These are phyloP conservation scores for Rhinichthys klamathensis DNA, from an alignment of 2,113 vertebrate genomes.

Conservation along the genomic window DNA sequence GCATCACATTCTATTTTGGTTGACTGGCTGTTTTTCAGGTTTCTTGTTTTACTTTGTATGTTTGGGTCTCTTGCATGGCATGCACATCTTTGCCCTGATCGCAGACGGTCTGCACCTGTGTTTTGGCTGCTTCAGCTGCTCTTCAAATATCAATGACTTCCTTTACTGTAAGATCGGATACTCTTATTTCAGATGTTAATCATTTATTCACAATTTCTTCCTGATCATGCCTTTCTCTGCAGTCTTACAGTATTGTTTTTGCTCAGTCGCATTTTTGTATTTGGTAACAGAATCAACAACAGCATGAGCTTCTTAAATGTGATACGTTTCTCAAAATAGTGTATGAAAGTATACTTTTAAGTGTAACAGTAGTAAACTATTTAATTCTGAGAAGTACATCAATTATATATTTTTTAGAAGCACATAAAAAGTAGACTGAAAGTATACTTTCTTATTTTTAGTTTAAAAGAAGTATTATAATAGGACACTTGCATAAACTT, in stretches of 20 bases:
- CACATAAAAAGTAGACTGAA: too few relatives aligned
- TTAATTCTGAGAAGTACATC: too few relatives aligned
- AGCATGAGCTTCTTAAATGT: not conserved
- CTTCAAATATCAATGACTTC: conserved; percentile 29
- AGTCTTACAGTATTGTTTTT: not conserved
- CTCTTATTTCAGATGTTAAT: conserved; percentile 24
- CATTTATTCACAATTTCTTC: conserved; percentile 2
- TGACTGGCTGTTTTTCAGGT: conserved; percentile 1
- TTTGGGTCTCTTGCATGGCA: conserved; percentile 7
- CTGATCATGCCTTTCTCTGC: not conserved
- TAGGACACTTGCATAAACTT: too few relatives aligned
- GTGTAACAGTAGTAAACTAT: too few relatives aligned
- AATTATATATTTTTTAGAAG: too few relatives aligned
- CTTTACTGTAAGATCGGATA: not conserved
- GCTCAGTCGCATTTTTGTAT: not conserved
- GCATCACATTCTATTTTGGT: conserved; percentile 3
- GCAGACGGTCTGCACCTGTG: conserved; percentile 12
- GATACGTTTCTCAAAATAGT: not conserved
- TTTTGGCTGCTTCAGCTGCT: conserved; percentile 29
- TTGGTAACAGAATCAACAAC: not conserved
- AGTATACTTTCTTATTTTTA: too few relatives aligned
- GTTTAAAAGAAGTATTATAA: too few relatives aligned
- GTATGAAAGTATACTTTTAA: too few relatives aligned
- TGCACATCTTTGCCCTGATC: conserved; percentile 24
- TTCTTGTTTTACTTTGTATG: conserved; percentile 27